phyloP scores from a whole-genome alignment of 92 coral and sea anemone species.

The Zoanthus sociatus region DNA sequence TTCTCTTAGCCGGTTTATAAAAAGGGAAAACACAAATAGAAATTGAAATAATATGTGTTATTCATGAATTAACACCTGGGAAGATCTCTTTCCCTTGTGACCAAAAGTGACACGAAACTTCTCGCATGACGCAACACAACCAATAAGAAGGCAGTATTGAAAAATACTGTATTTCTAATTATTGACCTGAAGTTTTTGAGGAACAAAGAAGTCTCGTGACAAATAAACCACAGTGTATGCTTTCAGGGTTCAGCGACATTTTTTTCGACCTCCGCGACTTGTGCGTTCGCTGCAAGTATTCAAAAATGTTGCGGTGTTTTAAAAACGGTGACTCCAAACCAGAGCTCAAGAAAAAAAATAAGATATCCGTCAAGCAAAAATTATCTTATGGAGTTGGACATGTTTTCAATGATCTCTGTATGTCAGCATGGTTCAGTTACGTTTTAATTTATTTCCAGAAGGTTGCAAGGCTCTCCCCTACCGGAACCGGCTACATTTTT shows the following conservation, averaged over 20 bases:
- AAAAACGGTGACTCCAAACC: conserved; percentile 40
- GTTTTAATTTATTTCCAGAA: conserved; percentile 71
- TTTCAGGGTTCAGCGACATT: neutral
- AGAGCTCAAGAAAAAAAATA: conserved; percentile 55
- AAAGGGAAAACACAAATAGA: neutral
- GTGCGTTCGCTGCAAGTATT: too few relatives aligned
- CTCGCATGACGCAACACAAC: conserved; percentile 15
- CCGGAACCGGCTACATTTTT: conserved; percentile 78
- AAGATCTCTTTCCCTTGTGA: neutral
- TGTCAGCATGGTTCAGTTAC: conserved; percentile 91
- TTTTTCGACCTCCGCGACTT: neutral
- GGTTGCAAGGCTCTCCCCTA: conserved; percentile 77
- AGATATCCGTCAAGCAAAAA: conserved; percentile 77
- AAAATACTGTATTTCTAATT: neutral
- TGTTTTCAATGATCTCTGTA: conserved; percentile 90
- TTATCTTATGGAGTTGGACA: conserved; percentile 88
- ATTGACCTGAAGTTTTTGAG: neutral
- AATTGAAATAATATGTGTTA: neutral
- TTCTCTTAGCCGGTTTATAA: too few relatives aligned
- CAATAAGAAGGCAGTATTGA: neutral
- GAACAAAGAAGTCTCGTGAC: conserved; percentile 31
- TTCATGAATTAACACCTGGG: conserved; percentile 5
- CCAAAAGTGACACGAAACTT: neutral
- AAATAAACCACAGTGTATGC: neutral
- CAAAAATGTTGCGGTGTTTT: conserved; percentile 13